A percentile compares a stretch with the other conserved stretches of the same genome.
phyloP scores from a whole-genome alignment of 2,888 invertebrate species.

The Himalopsyche japonica region DNA sequence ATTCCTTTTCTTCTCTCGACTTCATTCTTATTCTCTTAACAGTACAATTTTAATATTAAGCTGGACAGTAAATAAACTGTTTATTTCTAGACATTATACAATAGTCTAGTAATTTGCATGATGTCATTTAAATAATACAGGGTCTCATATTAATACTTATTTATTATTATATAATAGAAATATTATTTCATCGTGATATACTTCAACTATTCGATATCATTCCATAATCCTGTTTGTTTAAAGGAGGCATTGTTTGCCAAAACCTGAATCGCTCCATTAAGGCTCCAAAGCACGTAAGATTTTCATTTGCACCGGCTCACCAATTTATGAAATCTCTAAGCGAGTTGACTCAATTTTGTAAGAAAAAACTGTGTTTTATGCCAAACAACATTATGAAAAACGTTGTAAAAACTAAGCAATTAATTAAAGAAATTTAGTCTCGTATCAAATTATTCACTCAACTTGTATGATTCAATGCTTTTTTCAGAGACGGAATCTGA shows the following conservation, averaged over 20 bases:
- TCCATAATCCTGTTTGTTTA: background rate
- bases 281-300: constrained; percentile 29
- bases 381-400: background rate
- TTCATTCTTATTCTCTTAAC: no score
- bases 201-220: background rate
- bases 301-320: constrained; percentile 32
- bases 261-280: constrained; percentile 12
- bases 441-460: background rate
- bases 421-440: background rate
- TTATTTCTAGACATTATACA: no score
- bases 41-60: no score
- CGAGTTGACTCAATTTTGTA: background rate
- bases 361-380: background rate
- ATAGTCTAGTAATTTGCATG: no score
- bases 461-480: background rate
- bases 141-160: no score
- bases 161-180: background rate
- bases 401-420: background rate
- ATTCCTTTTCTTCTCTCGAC: no score
- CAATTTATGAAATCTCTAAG: constrained; percentile 23
- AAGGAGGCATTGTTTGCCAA: constrained; percentile 9
- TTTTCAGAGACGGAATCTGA: background rate
- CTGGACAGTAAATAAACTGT: no score
- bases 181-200: background rate
- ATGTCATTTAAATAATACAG: no score